Evolutionary conservation across 2,113 vertebrate genomes (phyloP), one percentile per base, ranked within the genome.

Genomic region (Entelurus aequoreus): DNA sequence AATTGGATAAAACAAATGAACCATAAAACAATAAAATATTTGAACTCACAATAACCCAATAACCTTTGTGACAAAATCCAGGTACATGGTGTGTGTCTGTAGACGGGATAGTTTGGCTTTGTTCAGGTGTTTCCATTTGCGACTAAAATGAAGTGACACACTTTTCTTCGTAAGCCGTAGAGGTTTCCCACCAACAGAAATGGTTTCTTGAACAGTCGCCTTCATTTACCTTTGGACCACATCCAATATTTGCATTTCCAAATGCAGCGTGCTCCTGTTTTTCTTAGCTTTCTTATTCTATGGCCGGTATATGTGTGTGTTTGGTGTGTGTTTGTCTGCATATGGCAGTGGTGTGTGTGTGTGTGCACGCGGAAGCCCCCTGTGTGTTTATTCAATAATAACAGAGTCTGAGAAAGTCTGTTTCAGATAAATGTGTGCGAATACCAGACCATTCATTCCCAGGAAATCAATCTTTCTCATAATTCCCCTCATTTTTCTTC

Each of bases 401-500:
- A 83, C 80, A 60, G 71, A 82, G 77, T 78, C 75, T 53, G 65
- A 82, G 68, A 81, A 78, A 82, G 86, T 79, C 80, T 76, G 76
- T 76, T 81, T 86, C 71, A 76, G 84, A 87, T 86, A 88, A 88
- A 87, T 83, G 77, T 66, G 72, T 76, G 74, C 62, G 77, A 85
- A 87, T 71, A 86, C 60, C 78, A 78, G 75, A 76, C 80, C 79
- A 79, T 88, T 88, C 86, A 84, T 87, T 82, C 81, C 75, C 65
- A 68, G 78, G 80, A 85, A 88, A 89, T 88, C 85, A 87, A 88
- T 88, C 83, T 84, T 85, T 83, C 82, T 84, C 82, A 87, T 90
- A 88, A 89, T 90, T 86, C 85, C 80, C 70, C 84, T 84, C 82
- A 86, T 88, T 89, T 86, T 87, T 88, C 84, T 83, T 81, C 74